These are phyloP conservation scores for Coregonus suidteri DNA, from an alignment of 2,797 vertebrate species.

Conservation along the genomic window DNA sequence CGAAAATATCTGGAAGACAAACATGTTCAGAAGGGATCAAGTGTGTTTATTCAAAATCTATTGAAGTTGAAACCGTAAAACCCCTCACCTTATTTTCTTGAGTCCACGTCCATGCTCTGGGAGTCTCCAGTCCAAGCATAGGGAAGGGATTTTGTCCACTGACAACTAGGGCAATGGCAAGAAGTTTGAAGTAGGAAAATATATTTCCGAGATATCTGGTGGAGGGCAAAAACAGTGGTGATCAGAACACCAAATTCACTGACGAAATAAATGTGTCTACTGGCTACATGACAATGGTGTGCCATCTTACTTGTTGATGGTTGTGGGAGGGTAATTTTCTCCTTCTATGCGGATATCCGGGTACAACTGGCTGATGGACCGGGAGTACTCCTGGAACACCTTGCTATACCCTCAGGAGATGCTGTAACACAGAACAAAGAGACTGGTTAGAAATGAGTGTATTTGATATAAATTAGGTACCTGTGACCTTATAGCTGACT, in stretches of 20 bases:
- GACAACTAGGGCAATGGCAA: slow-evolving; percentile 73
- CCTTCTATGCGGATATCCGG: slow-evolving; percentile 77
- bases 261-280: background rate
- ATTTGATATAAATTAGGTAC: background rate
- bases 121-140: slow-evolving; percentile 68
- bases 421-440: slow-evolving; percentile 46
- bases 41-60: background rate
- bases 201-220: slow-evolving; percentile 69
- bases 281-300: background rate
- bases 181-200: slow-evolving; percentile 76
- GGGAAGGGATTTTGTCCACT: slow-evolving; percentile 77
- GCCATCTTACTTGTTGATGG: slow-evolving; percentile 69
- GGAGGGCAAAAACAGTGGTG: background rate
- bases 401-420: slow-evolving; percentile 83
- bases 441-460: background rate
- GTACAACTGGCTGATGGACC: slow-evolving; percentile 77
- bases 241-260: background rate
- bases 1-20: slow-evolving; percentile 74
- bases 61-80: slow-evolving; percentile 1
- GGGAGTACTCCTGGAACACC: slow-evolving; percentile 80
- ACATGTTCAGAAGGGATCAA: background rate
- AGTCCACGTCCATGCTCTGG: slow-evolving; percentile 75
- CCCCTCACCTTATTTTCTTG: slow-evolving; percentile 79
- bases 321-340: slow-evolving; percentile 75
- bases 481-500: no score